Base-by-base conservation (phyloP, 1,140 invertebrate species). In the Pygmarrhopalites habei region DNA sequence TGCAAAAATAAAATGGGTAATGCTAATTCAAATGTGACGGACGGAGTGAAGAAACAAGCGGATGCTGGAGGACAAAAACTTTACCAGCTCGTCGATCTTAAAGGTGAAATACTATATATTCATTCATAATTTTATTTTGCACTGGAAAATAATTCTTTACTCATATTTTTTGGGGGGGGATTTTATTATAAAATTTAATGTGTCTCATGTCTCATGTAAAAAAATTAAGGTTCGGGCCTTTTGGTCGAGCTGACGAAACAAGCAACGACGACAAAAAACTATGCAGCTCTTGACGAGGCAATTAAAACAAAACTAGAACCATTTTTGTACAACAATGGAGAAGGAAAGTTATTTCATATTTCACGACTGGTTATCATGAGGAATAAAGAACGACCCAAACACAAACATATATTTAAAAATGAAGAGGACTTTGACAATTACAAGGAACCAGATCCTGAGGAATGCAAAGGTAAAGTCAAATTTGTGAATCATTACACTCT, bases 211-310 rank as follows among this genome's bases (percentile, higher is more conserved):
- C n/a, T 2, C 35, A 55, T 28, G 49, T 19, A 64, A 26, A 35
- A 44, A 62, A 30, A 62, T 21, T 23, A 35, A 89, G 91, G 93
- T 65, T 89, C 90, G 51, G 95, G 95, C 49, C 79, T 93, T 51
- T 77, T 98, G 2, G 89, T 97, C 2, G 89, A 94, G 71, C 82
- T 96, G 78, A 94, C 94, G 86, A 97, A 97, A 77, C 80, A 90
- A 71, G 91, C 91, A 0, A 82, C 86, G 0, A 87, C 91, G 72
- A 91, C 85, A 30, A 92, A 91, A 75, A 87, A 93, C 72, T 93
- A 85, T 72, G 86, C 87, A 0, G 88, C 93, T 75, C 81, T 95
- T 41, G 91, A 94, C 75, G 86, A 91, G 76, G 88, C 89, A 2
- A 90, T 94, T 29, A 85, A 89, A 76, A 90, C 87, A 4, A 90